phyloP scores from a whole-genome alignment of 1,140 invertebrate genomes.

The Steinernema khuongi region DNA sequence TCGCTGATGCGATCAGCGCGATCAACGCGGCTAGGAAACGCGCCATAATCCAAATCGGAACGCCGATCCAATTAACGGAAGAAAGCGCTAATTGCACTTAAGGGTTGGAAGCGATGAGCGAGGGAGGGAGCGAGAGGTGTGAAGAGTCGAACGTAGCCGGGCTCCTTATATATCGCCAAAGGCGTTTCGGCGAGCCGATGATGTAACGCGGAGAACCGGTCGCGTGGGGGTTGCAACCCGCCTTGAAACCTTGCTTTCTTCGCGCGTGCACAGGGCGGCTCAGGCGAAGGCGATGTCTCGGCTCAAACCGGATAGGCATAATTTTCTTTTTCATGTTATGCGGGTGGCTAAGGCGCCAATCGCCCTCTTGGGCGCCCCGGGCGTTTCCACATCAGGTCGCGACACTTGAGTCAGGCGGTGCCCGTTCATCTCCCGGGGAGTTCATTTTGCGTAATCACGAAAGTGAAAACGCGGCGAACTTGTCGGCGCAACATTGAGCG shows the following conservation, averaged over 20 bases:
- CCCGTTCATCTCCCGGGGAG: neutral
- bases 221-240: constrained; percentile 11
- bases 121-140: neutral
- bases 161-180: constrained; percentile 7
- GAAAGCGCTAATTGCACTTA: neutral
- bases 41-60: neutral
- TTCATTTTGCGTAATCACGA: neutral
- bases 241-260: constrained; percentile 16
- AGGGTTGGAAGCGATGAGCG: neutral
- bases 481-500: no score
- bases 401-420: neutral
- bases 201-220: constrained; percentile 8
- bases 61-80: neutral
- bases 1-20: neutral
- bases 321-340: constrained; percentile 11
- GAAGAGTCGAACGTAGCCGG: neutral
- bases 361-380: no score
- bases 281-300: neutral
- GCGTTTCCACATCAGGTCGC: neutral
- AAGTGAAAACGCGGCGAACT: constrained; percentile 1
- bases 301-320: constrained; percentile 5
- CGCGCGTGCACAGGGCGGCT: neutral
- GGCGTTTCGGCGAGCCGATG: neutral
- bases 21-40: neutral
- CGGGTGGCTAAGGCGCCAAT: neutral